These are phyloP conservation scores for Palythoa heliodiscus DNA, from an alignment of 92 coral and sea anemone genomes.

Conservation along the genomic window DNA sequence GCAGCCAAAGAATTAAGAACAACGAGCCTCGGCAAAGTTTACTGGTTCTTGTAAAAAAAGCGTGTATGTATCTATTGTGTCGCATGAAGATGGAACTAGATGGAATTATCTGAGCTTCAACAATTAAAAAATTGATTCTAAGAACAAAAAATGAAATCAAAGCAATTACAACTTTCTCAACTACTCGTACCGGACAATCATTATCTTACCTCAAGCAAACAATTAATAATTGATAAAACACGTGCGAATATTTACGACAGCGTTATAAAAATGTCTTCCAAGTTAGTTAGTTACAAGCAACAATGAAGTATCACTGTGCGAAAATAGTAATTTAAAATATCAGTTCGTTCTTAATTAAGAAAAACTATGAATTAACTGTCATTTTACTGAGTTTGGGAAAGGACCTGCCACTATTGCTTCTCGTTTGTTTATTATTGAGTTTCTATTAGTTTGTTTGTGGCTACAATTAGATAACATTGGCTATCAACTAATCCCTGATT, in stretches of 20 bases:
- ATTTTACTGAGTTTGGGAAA: too few relatives aligned
- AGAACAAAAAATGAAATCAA: not conserved
- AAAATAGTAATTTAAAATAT: not conserved
- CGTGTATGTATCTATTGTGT: too few relatives aligned
- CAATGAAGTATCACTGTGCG: not conserved
- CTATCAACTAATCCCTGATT: too few relatives aligned
- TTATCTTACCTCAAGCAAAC: not conserved
- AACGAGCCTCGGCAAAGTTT: too few relatives aligned
- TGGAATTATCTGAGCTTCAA: not conserved
- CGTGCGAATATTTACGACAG: not conserved
- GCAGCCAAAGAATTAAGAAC: too few relatives aligned
- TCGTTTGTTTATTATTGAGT: too few relatives aligned
- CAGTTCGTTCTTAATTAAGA: too few relatives aligned
- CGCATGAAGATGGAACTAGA: not conserved
- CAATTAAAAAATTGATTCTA: not conserved
- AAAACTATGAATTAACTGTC: too few relatives aligned
- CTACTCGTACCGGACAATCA: not conserved
- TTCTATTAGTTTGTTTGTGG: too few relatives aligned
- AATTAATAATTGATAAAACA: constrained; percentile 7
- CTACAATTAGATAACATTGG: too few relatives aligned
- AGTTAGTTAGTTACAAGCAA: not conserved
- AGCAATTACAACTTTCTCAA: not conserved
- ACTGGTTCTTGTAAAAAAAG: too few relatives aligned
- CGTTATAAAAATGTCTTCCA: not conserved
- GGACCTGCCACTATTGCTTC: too few relatives aligned